Percentiles rank a stretch among this genome's conserved stretches.
phyloP scores from a whole-genome alignment of 2,888 invertebrate species.

The Cosmopolites sordidus region DNA sequence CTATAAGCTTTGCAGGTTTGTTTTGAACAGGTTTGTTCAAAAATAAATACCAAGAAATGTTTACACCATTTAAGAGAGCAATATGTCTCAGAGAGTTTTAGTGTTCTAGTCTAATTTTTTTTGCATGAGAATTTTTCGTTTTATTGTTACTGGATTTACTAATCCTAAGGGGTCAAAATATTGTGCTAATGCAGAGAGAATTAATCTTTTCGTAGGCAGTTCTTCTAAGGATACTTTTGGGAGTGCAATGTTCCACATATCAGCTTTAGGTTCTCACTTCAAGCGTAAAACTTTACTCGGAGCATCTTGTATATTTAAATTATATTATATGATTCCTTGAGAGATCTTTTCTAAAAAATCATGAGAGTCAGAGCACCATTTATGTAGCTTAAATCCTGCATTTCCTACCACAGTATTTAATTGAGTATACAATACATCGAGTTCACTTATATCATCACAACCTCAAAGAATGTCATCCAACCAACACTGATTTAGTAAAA shows the following conservation, averaged over 20 bases:
- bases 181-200: conserved; percentile 1
- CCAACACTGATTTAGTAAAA: neutral
- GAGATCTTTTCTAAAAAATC: neutral
- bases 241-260: neutral
- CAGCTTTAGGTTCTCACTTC: neutral
- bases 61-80: no score
- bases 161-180: conserved; percentile 2
- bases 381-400: conserved; percentile 13
- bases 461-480: conserved; percentile 11
- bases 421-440: conserved; percentile 3
- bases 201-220: conserved; percentile 3
- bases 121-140: neutral
- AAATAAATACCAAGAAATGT: no score
- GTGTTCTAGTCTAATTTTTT: neutral
- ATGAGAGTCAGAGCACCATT: conserved; percentile 16
- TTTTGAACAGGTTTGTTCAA: no score
- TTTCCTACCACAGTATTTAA: conserved; percentile 4
- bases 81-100: neutral
- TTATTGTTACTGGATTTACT: conserved; percentile 2
- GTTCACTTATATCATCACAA: conserved; percentile 2
- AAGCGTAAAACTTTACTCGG: neutral
- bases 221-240: neutral
- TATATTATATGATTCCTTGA: neutral
- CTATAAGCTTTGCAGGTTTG: neutral
- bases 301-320: neutral